Evolutionary conservation across 2,888 invertebrate species (phyloP).

Genomic region (Thyatira batis): DNA sequence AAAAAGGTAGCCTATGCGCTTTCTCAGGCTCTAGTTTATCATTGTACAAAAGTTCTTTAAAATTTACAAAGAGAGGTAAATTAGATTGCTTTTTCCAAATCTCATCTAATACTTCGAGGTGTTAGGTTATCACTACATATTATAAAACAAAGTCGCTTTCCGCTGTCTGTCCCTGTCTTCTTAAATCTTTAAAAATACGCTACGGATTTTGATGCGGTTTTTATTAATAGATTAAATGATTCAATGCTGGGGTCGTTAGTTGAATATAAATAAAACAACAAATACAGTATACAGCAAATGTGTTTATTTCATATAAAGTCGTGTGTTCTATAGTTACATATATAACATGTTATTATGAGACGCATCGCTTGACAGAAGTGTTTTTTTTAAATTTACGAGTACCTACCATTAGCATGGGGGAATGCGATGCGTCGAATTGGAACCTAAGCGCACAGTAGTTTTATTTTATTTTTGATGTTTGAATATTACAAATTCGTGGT

Average conservation of each 20-base stretch:
- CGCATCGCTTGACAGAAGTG: constrained; percentile 30
- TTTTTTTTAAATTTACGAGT: too few species aligned
- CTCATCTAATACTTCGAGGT: too few species aligned
- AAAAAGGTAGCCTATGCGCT: too few species aligned
- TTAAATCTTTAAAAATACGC: constrained; percentile 8
- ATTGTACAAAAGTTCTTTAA: too few species aligned
- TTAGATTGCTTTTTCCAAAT: background rate
- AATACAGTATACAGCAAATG: constrained; percentile 48
- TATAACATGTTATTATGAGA: constrained; percentile 34
- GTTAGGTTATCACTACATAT: background rate
- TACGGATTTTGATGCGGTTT: background rate
- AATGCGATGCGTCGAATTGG: background rate
- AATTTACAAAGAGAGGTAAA: too few species aligned
- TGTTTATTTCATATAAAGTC: constrained; percentile 48
- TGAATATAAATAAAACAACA: constrained; percentile 31
- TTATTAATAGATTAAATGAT: background rate
- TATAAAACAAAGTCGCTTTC: constrained; percentile 1
- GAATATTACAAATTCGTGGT: too few species aligned
- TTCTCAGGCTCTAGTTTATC: too few species aligned
- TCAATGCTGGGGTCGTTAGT: background rate
- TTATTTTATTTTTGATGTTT: too few species aligned
- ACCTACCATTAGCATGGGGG: too few species aligned
- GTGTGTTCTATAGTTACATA: constrained; percentile 48
- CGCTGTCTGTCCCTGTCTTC: too few species aligned
- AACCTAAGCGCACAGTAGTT: too few species aligned